Evolutionary conservation across 2,113 vertebrate genomes (phyloP).

Genomic region (Stigmatopora nigra): DNA sequence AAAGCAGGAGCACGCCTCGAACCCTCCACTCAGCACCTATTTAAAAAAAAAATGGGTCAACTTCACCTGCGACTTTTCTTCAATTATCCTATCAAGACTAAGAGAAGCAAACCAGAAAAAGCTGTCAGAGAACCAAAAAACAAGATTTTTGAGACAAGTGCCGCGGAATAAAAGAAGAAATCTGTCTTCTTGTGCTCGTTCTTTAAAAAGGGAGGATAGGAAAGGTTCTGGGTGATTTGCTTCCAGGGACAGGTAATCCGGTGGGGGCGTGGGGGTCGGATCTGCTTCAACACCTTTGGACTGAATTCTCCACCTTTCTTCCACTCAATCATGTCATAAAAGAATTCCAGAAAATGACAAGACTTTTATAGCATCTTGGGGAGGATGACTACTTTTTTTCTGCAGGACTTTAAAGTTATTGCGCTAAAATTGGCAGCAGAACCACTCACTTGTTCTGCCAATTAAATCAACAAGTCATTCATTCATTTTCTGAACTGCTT

Average conservation of each 20-base stretch:
- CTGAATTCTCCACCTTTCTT: conserved; percentile 26
- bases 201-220: neutral
- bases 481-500: too few relatives aligned
- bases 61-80: conserved; percentile 41
- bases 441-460: too few relatives aligned
- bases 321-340: conserved; percentile 29
- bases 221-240: conserved; percentile 49
- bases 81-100: conserved; percentile 65
- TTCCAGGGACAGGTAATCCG: conserved; percentile 36
- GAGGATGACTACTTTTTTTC: conserved; percentile 3
- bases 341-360: conserved; percentile 28
- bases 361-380: conserved; percentile 12
- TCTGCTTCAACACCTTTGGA: conserved; percentile 66
- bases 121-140: conserved; percentile 10
- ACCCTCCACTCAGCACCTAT: conserved; percentile 64
- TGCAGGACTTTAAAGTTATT: neutral
- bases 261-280: conserved; percentile 40
- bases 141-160: neutral
- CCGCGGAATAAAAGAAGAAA: neutral
- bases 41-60: conserved; percentile 58
- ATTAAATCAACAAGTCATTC: too few relatives aligned
- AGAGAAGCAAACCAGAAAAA: conserved; percentile 13
- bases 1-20: conserved; percentile 67
- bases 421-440: too few relatives aligned
- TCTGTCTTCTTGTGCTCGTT: neutral